phyloP scores from a whole-genome alignment of 2,797 vertebrate species.

The Pygocentrus nattereri region DNA sequence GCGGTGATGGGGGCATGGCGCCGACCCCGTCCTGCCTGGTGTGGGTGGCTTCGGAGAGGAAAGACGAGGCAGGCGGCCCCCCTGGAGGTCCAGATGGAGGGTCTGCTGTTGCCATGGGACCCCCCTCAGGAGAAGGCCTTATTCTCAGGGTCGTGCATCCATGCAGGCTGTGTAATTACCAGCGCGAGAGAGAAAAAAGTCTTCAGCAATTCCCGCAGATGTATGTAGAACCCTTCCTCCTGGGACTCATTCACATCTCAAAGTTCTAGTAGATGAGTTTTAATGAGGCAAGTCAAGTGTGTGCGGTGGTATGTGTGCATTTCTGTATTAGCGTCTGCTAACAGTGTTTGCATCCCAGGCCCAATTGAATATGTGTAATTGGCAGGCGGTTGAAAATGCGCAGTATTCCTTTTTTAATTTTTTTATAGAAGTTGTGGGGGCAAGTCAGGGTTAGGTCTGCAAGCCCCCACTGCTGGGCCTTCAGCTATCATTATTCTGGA shows the following conservation, averaged over 20 bases:
- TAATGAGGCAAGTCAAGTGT: conserved; percentile 82
- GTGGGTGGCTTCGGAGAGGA: conserved; percentile 80
- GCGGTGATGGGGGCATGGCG: conserved; percentile 75
- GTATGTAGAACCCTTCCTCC: conserved; percentile 76
- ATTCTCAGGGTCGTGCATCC: conserved; percentile 83
- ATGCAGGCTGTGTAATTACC: conserved; percentile 82
- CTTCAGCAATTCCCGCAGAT: conserved; percentile 78
- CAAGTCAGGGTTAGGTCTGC: conserved; percentile 57
- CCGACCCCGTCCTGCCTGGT: conserved; percentile 78
- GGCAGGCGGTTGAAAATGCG: conserved; percentile 73
- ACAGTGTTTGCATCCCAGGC: conserved; percentile 66
- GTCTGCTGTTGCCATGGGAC: conserved; percentile 74
- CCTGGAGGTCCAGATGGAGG: conserved; percentile 73
- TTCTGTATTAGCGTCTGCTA: conserved; percentile 51
- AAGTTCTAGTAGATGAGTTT: conserved; percentile 81
- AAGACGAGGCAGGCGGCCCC: conserved; percentile 61
- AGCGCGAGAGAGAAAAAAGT: conserved; percentile 70
- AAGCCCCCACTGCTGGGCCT: conserved; percentile 72
- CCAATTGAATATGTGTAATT: conserved; percentile 80
- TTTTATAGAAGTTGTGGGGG: conserved; percentile 65
- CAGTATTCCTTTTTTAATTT: conserved; percentile 53
- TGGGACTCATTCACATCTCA: conserved; percentile 80
- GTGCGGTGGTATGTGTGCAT: conserved; percentile 55
- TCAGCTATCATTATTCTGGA: conserved; percentile 80
- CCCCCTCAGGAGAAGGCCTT: conserved; percentile 78